These are phyloP conservation scores for Pyralis farinalis DNA, from an alignment of 2,888 invertebrate species.

Conservation along the genomic window DNA sequence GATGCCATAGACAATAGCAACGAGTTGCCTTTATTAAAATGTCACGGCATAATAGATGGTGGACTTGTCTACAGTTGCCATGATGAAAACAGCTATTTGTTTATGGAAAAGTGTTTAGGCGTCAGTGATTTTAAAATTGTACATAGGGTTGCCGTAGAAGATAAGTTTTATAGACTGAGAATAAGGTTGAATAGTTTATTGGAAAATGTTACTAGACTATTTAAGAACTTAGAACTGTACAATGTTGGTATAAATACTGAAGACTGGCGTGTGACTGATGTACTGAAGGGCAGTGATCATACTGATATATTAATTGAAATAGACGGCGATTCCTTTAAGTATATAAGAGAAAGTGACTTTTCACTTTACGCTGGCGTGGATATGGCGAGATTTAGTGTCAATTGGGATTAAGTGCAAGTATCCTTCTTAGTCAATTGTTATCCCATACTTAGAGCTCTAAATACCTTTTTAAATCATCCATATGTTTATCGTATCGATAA, in stretches of 20 bases:
- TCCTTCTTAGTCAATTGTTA: too few relatives aligned
- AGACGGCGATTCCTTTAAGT: constrained; percentile 36
- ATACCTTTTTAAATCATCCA: too few relatives aligned
- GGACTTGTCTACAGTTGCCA: constrained; percentile 46
- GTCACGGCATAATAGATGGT: constrained; percentile 45
- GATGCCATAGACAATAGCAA: constrained; percentile 24
- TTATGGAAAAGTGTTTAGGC: constrained; percentile 26
- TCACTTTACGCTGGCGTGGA: constrained; percentile 46
- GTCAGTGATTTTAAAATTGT: constrained; percentile 20
- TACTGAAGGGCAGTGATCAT: constrained; percentile 17
- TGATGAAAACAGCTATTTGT: constrained; percentile 28
- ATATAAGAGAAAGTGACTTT: constrained; percentile 33
- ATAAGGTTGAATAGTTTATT: constrained; percentile 34
- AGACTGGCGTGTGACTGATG: constrained; percentile 34
- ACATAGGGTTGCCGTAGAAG: constrained; percentile 4
- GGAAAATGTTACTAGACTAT: constrained; percentile 25
- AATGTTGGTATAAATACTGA: constrained; percentile 35
- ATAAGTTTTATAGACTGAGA: constrained; percentile 25
- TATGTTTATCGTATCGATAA: too few relatives aligned
- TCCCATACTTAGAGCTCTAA: too few relatives aligned
- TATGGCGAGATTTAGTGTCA: constrained; percentile 34
- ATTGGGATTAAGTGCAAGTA: constrained; percentile 24
- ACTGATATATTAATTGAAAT: constrained; percentile 28
- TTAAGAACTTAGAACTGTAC: constrained; percentile 37
- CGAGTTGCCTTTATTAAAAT: constrained; percentile 41